phyloP scores from a whole-genome alignment of 2,797 vertebrate genomes.

The Synaphobranchus kaupii region DNA sequence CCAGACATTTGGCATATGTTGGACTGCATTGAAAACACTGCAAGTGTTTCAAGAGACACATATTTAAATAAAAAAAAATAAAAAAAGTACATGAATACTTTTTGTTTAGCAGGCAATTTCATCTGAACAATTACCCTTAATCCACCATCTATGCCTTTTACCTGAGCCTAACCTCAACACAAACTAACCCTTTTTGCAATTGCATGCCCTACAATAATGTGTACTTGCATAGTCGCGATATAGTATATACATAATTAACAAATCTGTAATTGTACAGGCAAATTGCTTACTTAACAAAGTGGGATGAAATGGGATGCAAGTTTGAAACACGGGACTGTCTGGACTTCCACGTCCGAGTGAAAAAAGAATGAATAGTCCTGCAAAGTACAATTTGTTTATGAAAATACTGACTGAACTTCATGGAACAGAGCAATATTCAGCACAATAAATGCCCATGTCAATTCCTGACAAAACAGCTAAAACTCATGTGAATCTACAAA shows the following conservation, averaged over 20 bases:
- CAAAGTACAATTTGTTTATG: conserved; percentile 27
- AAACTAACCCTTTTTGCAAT: conserved; percentile 8
- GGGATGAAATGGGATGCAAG: conserved; percentile 39
- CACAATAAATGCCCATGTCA: background rate
- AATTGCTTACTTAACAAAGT: background rate
- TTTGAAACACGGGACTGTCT: conserved; percentile 34
- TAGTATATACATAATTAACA: conserved; percentile 1
- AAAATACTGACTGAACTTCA: conserved; percentile 44
- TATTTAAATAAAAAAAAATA: background rate
- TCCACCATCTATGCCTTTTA: background rate
- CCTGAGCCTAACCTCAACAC: conserved; percentile 16
- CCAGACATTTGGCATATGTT: background rate
- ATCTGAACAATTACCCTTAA: background rate
- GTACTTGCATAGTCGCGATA: background rate
- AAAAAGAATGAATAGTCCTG: background rate
- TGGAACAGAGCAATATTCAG: conserved; percentile 3
- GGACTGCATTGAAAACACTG: conserved; percentile 1
- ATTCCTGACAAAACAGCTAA: conserved; percentile 5
- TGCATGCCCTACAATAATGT: background rate
- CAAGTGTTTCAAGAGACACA: background rate
- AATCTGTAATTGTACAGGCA: background rate
- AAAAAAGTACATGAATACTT: background rate
- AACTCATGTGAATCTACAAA: background rate
- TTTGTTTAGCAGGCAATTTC: background rate
- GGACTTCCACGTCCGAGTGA: background rate